Evolutionary conservation across 2,113 vertebrate genomes (phyloP).

Genomic region (Myotis lucifugus): DNA sequence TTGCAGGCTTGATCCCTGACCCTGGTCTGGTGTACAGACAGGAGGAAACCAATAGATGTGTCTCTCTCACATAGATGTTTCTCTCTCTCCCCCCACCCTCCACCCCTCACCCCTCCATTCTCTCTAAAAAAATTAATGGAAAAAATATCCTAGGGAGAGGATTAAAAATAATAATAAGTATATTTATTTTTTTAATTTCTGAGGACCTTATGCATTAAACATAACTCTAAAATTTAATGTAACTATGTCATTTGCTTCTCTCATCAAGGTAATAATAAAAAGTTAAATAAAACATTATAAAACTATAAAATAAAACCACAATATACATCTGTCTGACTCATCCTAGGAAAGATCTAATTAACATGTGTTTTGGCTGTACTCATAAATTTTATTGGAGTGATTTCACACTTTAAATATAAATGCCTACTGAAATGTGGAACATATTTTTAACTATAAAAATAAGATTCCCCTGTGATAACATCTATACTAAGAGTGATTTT

Average conservation of each 20-base stretch:
- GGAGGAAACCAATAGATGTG: too few species aligned
- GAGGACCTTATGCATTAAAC: not conserved
- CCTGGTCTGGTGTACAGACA: too few species aligned
- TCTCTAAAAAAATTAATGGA: too few species aligned
- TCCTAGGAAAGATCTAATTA: conserved; percentile 72
- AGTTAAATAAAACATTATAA: not conserved
- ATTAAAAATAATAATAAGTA: not conserved
- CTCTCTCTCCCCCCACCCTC: too few species aligned
- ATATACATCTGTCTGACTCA: conserved; percentile 53
- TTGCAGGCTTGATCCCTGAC: too few species aligned
- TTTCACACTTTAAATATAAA: conserved; percentile 79
- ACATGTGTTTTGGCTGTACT: conserved; percentile 65
- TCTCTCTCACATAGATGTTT: too few species aligned
- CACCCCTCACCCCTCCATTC: too few species aligned
- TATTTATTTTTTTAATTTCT: not conserved
- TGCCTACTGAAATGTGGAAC: conserved; percentile 69
- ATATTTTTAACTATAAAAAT: conserved; percentile 66
- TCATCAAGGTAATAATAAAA: not conserved
- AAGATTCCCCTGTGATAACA: conserved; percentile 67
- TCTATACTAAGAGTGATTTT: conserved; percentile 32
- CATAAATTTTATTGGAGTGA: conserved; percentile 70
- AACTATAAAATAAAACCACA: conserved; percentile 14
- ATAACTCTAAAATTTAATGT: conserved; percentile 39
- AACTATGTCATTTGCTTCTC: not conserved
- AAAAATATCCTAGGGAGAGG: too few species aligned